Conservation (phyloP, 2,797 vertebrate species). For the Cryptoblepharus egeriae region DNA sequence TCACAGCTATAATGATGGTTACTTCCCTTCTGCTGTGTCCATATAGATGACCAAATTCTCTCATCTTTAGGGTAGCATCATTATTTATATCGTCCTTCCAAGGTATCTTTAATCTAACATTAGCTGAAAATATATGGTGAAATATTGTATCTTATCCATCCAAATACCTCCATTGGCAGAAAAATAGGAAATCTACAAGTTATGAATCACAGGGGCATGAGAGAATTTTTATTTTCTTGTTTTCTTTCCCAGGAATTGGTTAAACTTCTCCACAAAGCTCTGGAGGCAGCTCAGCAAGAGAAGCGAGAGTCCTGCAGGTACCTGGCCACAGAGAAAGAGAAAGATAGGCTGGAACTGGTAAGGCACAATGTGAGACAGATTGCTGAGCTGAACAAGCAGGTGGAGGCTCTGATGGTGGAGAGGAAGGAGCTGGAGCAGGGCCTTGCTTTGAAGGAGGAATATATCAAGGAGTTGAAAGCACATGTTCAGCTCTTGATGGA, state of each 20-base stretch:
- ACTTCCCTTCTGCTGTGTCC: background rate
- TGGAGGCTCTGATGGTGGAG: conserved; percentile 78
- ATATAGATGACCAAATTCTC: background rate
- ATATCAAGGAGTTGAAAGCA: conserved; percentile 81
- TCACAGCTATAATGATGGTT: too few species aligned
- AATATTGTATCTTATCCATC: background rate
- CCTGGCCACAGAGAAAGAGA: conserved; percentile 81
- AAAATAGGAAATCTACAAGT: background rate
- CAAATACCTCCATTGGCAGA: background rate
- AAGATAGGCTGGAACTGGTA: conserved; percentile 89
- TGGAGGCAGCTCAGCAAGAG: conserved; percentile 92
- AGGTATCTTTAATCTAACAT: background rate
- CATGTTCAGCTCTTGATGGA: conserved; percentile 82
- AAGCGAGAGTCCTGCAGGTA: conserved; percentile 86
- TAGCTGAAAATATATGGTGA: too few species aligned
- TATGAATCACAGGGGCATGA: background rate
- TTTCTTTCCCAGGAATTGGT: conserved; percentile 85
- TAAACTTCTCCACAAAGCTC: conserved; percentile 88
- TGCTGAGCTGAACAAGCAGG: conserved; percentile 73
- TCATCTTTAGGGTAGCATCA: background rate
- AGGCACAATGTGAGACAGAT: conserved; percentile 88
- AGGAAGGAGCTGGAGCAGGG: conserved; percentile 74
- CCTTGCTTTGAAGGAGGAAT: conserved; percentile 74
- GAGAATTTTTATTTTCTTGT: background rate
- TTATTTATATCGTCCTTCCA: background rate